phyloP scores from a whole-genome alignment of 2,113 vertebrate species.

The Lipotes vexillifer region DNA sequence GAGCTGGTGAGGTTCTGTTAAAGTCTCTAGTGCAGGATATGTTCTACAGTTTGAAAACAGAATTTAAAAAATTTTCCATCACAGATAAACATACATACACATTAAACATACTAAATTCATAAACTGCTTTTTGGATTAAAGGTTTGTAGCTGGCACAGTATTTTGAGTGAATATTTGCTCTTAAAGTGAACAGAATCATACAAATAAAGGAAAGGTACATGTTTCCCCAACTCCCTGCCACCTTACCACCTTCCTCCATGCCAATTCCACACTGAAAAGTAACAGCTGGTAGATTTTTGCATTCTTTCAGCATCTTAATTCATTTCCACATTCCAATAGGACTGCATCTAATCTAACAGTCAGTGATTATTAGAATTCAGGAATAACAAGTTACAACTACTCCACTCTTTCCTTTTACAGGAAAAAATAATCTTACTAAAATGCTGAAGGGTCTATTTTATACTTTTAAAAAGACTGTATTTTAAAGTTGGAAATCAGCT shows the following conservation, averaged over 20 bases:
- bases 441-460: background rate
- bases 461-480: background rate
- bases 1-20: constrained; percentile 98
- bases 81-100: background rate
- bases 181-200: constrained; percentile 1
- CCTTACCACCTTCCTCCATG: background rate
- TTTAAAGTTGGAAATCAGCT: background rate
- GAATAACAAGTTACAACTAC: background rate
- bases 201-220: background rate
- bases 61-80: background rate
- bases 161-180: background rate
- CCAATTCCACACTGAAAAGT: background rate
- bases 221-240: background rate
- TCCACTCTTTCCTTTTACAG: background rate
- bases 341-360: background rate
- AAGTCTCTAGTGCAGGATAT: constrained; percentile 96
- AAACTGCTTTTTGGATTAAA: background rate
- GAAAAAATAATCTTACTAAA: background rate
- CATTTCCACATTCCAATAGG: background rate
- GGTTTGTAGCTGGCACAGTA: background rate
- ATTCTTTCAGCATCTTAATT: background rate
- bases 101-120: constrained; percentile 17
- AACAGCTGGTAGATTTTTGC: background rate
- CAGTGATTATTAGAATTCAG: background rate
- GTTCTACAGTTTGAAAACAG: constrained; percentile 82